Percentiles rank a stretch among this genome's conserved stretches.
phyloP scores from a whole-genome alignment of 2,888 invertebrate genomes.

The Alloplasta piceator region DNA sequence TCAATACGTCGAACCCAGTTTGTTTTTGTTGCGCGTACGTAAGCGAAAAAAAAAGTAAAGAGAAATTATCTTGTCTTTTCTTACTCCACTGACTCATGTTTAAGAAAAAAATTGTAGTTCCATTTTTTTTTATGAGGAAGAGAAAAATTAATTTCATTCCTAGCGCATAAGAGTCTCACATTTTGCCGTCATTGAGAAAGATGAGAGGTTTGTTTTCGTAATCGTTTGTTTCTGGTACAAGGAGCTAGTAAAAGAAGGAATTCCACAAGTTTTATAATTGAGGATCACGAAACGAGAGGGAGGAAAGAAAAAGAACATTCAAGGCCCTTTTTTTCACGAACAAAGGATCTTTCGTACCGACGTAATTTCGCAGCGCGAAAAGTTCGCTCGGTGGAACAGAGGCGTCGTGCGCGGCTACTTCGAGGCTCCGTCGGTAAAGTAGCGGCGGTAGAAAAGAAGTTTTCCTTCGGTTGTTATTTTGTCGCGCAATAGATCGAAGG shows the following conservation, averaged over 20 bases:
- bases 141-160: conserved; percentile 15
- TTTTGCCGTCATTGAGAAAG: conserved; percentile 1
- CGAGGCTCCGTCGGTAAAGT: conserved; percentile 46
- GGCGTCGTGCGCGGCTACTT: conserved; percentile 6
- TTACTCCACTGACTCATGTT: not conserved
- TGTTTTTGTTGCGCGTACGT: conserved; percentile 20
- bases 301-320: conserved; percentile 26
- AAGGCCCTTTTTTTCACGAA: conserved; percentile 14
- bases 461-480: not conserved
- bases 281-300: no score
- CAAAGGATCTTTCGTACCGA: conserved; percentile 47
- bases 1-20: conserved; percentile 42
- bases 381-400: conserved; percentile 1
- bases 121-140: conserved; percentile 4
- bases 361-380: conserved; percentile 1
- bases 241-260: conserved; percentile 3
- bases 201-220: conserved; percentile 1
- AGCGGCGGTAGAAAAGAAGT: conserved; percentile 37
- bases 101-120: not conserved
- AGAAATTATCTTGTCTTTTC: conserved; percentile 21
- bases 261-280: conserved; percentile 26
- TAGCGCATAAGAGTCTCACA: conserved; percentile 11
- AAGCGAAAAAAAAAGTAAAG: conserved; percentile 8
- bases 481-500: not conserved
- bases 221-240: conserved; percentile 21